Percentiles rank a stretch among this genome's conserved stretches.
phyloP scores from a whole-genome alignment of 2,888 invertebrate genomes.

The Notodonta dromedarius region DNA sequence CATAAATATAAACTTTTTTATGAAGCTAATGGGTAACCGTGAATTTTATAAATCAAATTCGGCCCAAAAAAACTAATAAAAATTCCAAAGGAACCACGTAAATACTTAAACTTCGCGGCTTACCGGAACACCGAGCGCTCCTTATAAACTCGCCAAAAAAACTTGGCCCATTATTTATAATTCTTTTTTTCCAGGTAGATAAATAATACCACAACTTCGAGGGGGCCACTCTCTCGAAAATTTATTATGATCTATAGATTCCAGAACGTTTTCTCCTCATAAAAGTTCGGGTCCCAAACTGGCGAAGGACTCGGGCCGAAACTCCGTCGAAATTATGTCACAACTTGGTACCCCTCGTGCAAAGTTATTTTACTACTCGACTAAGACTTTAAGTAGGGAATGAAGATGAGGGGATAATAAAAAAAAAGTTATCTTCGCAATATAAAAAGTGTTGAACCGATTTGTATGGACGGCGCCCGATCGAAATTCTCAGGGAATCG shows the following conservation, averaged over 20 bases:
- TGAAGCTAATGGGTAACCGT: neutral
- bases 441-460: conserved; percentile 34
- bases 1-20: too few relatives aligned
- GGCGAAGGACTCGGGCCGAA: conserved; percentile 42
- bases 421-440: conserved; percentile 42
- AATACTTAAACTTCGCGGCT: conserved; percentile 17
- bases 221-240: conserved; percentile 47
- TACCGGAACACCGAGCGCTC: conserved; percentile 25
- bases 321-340: conserved; percentile 65
- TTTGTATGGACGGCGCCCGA: conserved; percentile 21
- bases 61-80: neutral
- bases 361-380: conserved; percentile 72
- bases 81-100: conserved; percentile 27
- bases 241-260: conserved; percentile 74
- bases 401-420: conserved; percentile 42
- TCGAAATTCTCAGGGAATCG: conserved; percentile 18
- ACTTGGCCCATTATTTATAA: conserved; percentile 66
- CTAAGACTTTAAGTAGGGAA: conserved; percentile 68
- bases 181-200: conserved; percentile 61
- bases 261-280: conserved; percentile 49
- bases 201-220: conserved; percentile 45
- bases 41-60: conserved; percentile 1
- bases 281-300: conserved; percentile 34
- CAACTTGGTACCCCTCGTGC: conserved; percentile 54
- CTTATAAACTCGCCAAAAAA: conserved; percentile 39